Conservation (phyloP, 2,797 vertebrate species). For the Myotis myotis region DNA sequence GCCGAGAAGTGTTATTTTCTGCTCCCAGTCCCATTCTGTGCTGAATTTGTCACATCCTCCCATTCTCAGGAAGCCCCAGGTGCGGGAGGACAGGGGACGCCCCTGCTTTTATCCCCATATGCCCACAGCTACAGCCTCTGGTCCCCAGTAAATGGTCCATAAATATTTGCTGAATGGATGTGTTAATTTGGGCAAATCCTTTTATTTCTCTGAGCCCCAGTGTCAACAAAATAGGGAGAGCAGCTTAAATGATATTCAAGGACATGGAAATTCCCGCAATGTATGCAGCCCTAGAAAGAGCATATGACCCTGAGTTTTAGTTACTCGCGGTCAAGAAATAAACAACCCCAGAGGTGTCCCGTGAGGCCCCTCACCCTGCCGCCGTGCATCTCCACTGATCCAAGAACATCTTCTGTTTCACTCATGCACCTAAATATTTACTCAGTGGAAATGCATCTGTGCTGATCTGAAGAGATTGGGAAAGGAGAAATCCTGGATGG, state of each 20-base stretch:
- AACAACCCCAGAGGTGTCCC: not conserved
- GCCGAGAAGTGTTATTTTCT: not conserved
- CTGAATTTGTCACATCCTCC: not conserved
- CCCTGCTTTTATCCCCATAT: not conserved
- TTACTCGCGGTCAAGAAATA: not conserved
- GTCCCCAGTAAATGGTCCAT: not conserved
- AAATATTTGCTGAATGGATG: not conserved
- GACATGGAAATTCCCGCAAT: not conserved
- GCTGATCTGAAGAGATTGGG: not conserved
- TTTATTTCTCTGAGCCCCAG: not conserved
- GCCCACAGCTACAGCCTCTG: not conserved
- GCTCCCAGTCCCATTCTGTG: not conserved
- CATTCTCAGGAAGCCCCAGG: not conserved
- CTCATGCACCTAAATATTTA: not conserved
- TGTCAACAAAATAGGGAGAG: not conserved
- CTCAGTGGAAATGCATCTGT: not conserved
- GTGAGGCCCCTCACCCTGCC: not conserved
- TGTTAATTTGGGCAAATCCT: not conserved
- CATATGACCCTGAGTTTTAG: not conserved
- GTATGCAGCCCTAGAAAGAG: not conserved
- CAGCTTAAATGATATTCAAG: not conserved
- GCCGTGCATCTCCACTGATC: not conserved
- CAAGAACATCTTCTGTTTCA: not conserved
- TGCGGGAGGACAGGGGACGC: accelerated
- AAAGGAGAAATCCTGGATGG: not conserved